Base-by-base conservation (phyloP, 2,113 vertebrate genomes). In the Hymenochirus boettgeri region DNA sequence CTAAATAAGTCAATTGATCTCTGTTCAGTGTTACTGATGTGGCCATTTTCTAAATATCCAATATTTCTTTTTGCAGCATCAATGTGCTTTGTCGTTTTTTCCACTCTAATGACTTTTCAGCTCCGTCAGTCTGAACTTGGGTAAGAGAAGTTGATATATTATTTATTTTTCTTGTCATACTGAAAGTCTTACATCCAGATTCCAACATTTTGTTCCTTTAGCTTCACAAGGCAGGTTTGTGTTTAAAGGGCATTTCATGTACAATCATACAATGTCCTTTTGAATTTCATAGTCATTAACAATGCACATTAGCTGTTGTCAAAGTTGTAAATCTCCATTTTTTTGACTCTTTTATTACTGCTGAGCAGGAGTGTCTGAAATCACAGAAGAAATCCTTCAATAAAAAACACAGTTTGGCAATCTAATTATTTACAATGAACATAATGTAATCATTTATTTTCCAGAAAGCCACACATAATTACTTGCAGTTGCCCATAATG, bases 121-220 rank as follows among this genome's bases (percentile, higher is more conserved):
- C 33, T 60, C 65, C 37, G 57, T 56, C 65, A 31, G 57, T 47
- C 21, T 60, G 33, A 27, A 25, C 25, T 15, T 29, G 33, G 29
- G 47, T 60, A 51, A 60, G 57, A 57, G 46, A 17, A 60, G 65
- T 53, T 69, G 53, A 60, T 69, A 69, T 69, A 53, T 45, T 53
- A 60, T 69, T 69, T 69, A 53, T 69, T 60, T 69, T 53, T 53
- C 65, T 60, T 69, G 65, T 69, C 65, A 60, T 45, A 51, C 65
- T 60, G 65, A 69, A 46, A 69, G 65, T 47, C 65, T 60, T 8
- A 27, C 33, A 60, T 69, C 56, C 65, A 69, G 57, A 60, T 60
- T 60, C 48, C 56, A 60, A 24, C 45, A 27, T 51, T 59, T 60
- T 69, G 64, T 52, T 31, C 52, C 64, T 29, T 23, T 18, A 53